Conservation (phyloP, 2,888 invertebrate species). For the Xestia c-nigrum region DNA sequence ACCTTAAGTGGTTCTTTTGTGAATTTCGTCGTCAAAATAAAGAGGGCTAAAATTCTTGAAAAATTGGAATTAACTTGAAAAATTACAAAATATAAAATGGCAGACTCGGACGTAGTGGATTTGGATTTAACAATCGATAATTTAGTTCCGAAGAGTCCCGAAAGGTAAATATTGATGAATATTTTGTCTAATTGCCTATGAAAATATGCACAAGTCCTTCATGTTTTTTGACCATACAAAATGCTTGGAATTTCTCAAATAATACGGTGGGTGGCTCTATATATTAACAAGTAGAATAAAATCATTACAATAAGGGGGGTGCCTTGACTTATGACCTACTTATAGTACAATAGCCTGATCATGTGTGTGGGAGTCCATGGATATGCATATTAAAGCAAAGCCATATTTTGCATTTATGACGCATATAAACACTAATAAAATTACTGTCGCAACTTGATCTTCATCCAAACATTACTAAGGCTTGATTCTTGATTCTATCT, state of each 20-base stretch:
- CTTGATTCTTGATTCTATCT: conserved; percentile 36
- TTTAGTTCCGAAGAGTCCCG: conserved; percentile 88
- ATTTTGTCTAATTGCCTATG: conserved; percentile 25
- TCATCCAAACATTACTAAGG: conserved; percentile 16
- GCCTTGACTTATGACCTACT: conserved; percentile 85
- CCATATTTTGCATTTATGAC: conserved; percentile 39
- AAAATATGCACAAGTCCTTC: conserved; percentile 47
- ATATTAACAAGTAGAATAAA: background rate
- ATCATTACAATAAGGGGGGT: conserved; percentile 47
- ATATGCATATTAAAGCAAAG: conserved; percentile 39
- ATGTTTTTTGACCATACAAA: conserved; percentile 26
- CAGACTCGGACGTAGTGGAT: conserved; percentile 86
- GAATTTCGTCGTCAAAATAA: conserved; percentile 82
- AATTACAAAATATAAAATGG: conserved; percentile 77
- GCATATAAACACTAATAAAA: conserved; percentile 17
- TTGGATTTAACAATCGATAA: conserved; percentile 87
- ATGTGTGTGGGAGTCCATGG: conserved; percentile 60
- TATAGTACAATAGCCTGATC: conserved; percentile 67
- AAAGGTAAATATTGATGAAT: conserved; percentile 78
- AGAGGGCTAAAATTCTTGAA: conserved; percentile 74
- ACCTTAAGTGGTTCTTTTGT: conserved; percentile 75
- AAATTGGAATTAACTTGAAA: conserved; percentile 68
- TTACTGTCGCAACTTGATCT: conserved; percentile 18
- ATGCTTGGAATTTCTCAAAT: background rate
- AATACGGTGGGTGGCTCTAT: background rate